These are phyloP conservation scores for Hoplostethus atlanticus DNA, from an alignment of 2,797 vertebrate genomes.

Conservation along the genomic window DNA sequence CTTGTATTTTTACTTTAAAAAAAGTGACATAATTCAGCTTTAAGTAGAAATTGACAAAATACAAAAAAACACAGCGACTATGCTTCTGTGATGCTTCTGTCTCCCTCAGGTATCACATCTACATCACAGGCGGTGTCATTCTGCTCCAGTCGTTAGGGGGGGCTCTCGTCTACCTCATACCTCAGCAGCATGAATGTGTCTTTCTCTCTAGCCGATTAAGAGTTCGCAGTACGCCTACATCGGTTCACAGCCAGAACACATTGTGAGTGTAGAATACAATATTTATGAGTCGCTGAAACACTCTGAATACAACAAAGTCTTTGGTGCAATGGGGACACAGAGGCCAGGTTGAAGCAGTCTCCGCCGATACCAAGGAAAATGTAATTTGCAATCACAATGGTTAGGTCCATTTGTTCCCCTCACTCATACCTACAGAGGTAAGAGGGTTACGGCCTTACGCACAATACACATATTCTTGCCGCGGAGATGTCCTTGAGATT, in stretches of 20 bases:
- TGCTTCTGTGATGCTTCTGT: conserved; percentile 14
- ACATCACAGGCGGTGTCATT: conserved; percentile 20
- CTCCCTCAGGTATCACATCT: conserved; percentile 17
- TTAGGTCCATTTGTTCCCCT: conserved; percentile 6
- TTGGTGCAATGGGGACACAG: conserved; percentile 27
- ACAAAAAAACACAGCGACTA: conserved; percentile 12
- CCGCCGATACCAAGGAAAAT: conserved; percentile 38
- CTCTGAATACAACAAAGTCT: conserved; percentile 28
- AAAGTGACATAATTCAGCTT: no score
- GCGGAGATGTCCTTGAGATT: conserved; percentile 57
- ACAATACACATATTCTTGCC: conserved; percentile 49
- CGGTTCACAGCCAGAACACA: conserved; percentile 5
- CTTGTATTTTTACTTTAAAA: no score
- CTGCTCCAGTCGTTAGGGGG: conserved; percentile 36
- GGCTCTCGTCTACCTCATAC: neutral
- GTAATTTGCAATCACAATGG: conserved; percentile 62
- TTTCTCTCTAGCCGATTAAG: conserved; percentile 15
- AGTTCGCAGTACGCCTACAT: conserved; percentile 13
- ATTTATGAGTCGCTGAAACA: conserved; percentile 43
- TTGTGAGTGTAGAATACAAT: conserved; percentile 25
- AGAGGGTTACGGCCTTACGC: conserved; percentile 38
- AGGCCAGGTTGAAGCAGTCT: conserved; percentile 26
- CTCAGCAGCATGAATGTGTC: neutral
- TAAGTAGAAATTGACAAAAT: conserved; percentile 35
- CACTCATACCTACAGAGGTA: conserved; percentile 29